These are phyloP conservation scores for Caenorhabditis sp. DNA, from an alignment of 2,888 invertebrate genomes.

Conservation along the genomic window DNA sequence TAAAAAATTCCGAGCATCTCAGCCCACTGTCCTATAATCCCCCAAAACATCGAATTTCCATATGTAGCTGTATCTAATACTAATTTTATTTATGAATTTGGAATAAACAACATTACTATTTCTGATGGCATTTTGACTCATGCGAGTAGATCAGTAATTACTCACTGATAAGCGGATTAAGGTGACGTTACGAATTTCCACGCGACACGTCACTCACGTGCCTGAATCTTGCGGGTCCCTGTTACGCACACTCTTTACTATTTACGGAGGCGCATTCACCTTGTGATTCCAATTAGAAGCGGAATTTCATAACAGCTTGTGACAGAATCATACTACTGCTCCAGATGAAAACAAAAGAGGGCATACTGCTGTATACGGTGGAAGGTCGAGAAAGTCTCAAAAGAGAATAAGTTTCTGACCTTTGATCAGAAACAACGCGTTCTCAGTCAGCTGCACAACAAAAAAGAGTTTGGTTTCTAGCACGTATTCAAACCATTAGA, in stretches of 20 bases:
- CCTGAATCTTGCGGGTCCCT: too few relatives aligned
- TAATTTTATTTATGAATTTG: neutral
- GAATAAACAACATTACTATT: too few relatives aligned
- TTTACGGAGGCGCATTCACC: neutral
- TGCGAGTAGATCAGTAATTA: neutral
- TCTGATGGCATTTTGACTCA: neutral
- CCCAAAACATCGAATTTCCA: too few relatives aligned
- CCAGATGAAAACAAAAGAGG: neutral
- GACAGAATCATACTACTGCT: neutral
- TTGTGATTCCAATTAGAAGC: slow-evolving; percentile 19
- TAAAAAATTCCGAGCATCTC: neutral
- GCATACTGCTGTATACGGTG: neutral
- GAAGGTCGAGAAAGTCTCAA: neutral
- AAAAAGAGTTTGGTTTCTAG: neutral
- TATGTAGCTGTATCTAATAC: neutral
- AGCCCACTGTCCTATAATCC: slow-evolving; percentile 5
- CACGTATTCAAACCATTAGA: neutral
- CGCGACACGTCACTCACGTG: neutral
- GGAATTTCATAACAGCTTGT: slow-evolving; percentile 13
- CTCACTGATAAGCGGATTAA: neutral
- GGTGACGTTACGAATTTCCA: neutral
- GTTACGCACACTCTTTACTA: neutral
- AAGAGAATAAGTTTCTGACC: neutral
- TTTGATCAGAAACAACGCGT: neutral
- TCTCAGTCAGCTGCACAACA: neutral